phyloP scores from a whole-genome alignment of 2,888 invertebrate genomes.

The Caenorhabditis sp. region DNA sequence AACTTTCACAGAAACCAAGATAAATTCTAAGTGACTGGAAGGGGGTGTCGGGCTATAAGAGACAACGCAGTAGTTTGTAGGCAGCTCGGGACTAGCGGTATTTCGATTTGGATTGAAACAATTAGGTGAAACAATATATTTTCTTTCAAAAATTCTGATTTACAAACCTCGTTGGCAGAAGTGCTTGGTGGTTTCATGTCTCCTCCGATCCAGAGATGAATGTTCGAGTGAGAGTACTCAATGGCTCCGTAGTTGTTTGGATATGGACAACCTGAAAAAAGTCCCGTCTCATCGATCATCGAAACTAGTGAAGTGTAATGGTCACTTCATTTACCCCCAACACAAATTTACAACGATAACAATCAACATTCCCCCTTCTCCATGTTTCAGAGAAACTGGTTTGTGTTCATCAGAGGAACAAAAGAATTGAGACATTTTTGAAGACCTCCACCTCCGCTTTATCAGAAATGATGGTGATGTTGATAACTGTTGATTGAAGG shows the following conservation, averaged over 20 bases:
- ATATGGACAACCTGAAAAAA: conserved; percentile 79
- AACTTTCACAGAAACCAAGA: too few relatives aligned
- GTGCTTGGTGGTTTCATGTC: conserved; percentile 77
- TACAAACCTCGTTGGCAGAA: conserved; percentile 69
- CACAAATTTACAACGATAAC: conserved; percentile 23
- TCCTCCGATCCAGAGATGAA: conserved; percentile 78
- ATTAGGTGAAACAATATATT: too few relatives aligned
- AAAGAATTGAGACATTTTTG: conserved; percentile 47
- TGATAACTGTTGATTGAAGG: conserved; percentile 21
- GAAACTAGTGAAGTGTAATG: conserved; percentile 7
- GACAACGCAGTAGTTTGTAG: too few relatives aligned
- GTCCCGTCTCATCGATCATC: conserved; percentile 3
- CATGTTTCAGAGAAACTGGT: conserved; percentile 25
- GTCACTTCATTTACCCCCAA: conserved; percentile 17
- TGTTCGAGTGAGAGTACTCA: conserved; percentile 82
- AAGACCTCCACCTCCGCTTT: background rate
- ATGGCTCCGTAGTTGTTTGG: conserved; percentile 82
- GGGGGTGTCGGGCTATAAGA: too few relatives aligned
- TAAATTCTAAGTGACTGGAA: too few relatives aligned
- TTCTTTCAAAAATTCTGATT: background rate
- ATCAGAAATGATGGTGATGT: conserved; percentile 8
- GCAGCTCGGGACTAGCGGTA: too few relatives aligned
- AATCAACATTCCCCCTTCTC: conserved; percentile 14
- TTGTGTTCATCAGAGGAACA: conserved; percentile 20
- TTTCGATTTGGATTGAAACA: too few relatives aligned